These are phyloP conservation scores for Argyresthia albistria DNA, from an alignment of 2,888 invertebrate genomes.

Conservation along the genomic window DNA sequence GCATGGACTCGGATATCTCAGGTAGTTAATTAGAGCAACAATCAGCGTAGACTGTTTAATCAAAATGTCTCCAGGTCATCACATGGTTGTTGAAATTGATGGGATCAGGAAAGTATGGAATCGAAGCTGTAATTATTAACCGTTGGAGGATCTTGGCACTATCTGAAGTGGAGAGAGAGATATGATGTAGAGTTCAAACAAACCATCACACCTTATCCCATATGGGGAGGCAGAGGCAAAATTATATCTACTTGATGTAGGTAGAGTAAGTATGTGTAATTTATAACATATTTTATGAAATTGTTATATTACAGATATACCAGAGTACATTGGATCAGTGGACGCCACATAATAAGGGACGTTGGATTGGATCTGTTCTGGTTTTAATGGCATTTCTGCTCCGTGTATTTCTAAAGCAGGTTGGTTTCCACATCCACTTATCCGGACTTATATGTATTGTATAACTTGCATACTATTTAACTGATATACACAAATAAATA, in stretches of 20 bases:
- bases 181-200: too few species aligned
- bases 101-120: too few species aligned
- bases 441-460: too few species aligned
- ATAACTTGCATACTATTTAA: neutral
- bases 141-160: too few species aligned
- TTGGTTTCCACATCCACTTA: constrained; percentile 37
- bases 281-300: neutral
- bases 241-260: too few species aligned
- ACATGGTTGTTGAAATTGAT: too few species aligned
- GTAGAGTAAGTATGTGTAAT: neutral
- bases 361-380: constrained; percentile 84
- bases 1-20: constrained; percentile 78
- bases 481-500: neutral
- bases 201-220: too few species aligned
- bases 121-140: too few species aligned
- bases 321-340: constrained; percentile 89
- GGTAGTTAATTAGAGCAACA: constrained; percentile 60
- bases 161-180: too few species aligned
- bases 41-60: too few species aligned
- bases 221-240: too few species aligned
- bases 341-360: constrained; percentile 85
- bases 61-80: too few species aligned
- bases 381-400: constrained; percentile 82
- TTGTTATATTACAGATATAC: constrained; percentile 73
- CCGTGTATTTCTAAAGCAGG: constrained; percentile 87